Percentiles rank a stretch among this genome's conserved stretches.
These are phyloP conservation scores for Falco punctatus DNA, from an alignment of 2,113 vertebrate genomes.

Conservation along the genomic window DNA sequence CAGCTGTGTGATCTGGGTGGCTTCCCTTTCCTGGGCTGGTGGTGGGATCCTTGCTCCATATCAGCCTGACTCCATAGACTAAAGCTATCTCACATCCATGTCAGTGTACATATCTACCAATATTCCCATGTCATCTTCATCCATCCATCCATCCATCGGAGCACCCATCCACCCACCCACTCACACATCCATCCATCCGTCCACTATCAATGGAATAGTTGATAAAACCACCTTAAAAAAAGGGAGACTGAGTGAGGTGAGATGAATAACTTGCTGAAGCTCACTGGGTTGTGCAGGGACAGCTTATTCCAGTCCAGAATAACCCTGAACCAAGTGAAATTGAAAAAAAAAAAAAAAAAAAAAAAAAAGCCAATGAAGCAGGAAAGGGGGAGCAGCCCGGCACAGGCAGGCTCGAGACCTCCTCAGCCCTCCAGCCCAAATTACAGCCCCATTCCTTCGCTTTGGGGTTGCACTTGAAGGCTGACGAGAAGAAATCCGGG, in stretches of 20 bases:
- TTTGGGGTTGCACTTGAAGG: rapidly evolving
- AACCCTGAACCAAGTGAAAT: neutral
- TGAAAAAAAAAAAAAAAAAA: neutral
- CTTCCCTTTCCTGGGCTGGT: rapidly evolving
- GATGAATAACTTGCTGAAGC: neutral
- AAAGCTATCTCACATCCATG: neutral
- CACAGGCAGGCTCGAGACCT: neutral
- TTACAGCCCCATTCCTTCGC: neutral
- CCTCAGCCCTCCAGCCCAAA: neutral
- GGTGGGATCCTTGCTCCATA: neutral
- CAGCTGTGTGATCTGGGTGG: neutral
- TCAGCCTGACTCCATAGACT: neutral
- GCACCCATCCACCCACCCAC: neutral
- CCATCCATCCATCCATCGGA: neutral
- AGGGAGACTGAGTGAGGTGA: neutral
- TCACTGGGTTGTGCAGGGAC: rapidly evolving
- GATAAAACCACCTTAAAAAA: neutral
- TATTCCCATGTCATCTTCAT: neutral
- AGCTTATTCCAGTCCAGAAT: neutral
- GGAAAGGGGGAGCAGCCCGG: neutral
- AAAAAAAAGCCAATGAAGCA: neutral
- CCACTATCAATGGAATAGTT: neutral
- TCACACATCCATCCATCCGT: neutral
- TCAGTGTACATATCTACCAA: neutral
- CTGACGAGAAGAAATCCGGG: neutral